Evolutionary conservation across 2,797 vertebrate genomes (phyloP).

Genomic region (Manis crassicaudata): DNA sequence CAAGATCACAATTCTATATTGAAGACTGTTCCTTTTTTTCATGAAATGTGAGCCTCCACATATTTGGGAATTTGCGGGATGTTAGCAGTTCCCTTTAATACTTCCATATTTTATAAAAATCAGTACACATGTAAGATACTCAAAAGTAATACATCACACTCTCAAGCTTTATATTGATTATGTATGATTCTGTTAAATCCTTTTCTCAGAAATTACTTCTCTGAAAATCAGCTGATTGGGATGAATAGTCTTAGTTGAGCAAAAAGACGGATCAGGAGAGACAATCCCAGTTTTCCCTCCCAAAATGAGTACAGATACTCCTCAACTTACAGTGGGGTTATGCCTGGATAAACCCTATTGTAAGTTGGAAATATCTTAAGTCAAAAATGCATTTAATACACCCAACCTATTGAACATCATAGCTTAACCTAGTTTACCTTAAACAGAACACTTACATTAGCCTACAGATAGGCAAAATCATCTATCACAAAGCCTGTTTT

Average conservation of each 20-base stretch:
- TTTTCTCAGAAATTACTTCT: slow-evolving; percentile 28
- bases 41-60: neutral
- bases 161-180: slow-evolving; percentile 1
- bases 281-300: neutral
- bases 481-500: neutral
- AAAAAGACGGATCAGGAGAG: neutral
- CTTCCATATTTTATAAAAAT: neutral
- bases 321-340: neutral
- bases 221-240: neutral
- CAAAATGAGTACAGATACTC: neutral
- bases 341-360: neutral
- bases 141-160: neutral
- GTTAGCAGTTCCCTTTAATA: neutral
- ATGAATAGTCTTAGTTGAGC: neutral
- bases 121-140: neutral
- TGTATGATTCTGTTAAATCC: neutral
- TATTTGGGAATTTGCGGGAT: neutral
- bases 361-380: neutral
- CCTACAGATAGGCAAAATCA: neutral
- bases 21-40: neutral
- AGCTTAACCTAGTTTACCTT: neutral
- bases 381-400: neutral
- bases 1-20: neutral
- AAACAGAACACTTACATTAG: neutral
- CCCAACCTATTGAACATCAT: neutral